Evolutionary conservation across 2,113 vertebrate species (phyloP).

Genomic region (Indicator indicator): DNA sequence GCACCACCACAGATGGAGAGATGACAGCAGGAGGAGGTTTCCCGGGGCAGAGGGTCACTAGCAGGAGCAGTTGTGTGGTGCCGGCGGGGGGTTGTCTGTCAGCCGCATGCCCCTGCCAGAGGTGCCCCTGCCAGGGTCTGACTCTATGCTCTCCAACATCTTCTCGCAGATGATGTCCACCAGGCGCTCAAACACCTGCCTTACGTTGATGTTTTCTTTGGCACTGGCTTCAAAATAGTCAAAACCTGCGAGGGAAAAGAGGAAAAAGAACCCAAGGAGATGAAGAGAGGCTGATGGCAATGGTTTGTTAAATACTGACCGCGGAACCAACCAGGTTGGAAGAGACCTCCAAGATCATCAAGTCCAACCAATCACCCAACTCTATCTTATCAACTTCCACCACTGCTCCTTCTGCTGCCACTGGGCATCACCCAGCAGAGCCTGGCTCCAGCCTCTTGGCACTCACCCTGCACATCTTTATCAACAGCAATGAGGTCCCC

Average conservation of each 20-base stretch:
- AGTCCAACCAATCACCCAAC: no score
- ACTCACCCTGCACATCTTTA: no score
- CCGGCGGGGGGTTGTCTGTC: slow-evolving; percentile 86
- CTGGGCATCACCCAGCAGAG: no score
- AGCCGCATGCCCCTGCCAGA: slow-evolving; percentile 86
- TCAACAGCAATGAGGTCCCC: no score
- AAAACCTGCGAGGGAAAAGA: slow-evolving; percentile 82
- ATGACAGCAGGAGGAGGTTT: not conserved
- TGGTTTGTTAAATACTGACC: not conserved
- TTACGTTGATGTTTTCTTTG: slow-evolving; percentile 97
- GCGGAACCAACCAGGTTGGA: no score
- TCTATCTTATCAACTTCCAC: no score
- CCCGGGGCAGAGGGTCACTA: slow-evolving; percentile 55
- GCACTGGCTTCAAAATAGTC: slow-evolving; percentile 97
- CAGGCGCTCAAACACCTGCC: slow-evolving; percentile 94
- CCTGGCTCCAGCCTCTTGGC: no score
- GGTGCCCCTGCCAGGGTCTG: slow-evolving; percentile 81
- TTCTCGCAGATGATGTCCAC: slow-evolving; percentile 98
- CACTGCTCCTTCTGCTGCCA: no score
- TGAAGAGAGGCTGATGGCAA: not conserved
- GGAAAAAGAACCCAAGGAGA: not conserved
- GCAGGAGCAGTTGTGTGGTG: slow-evolving; percentile 94
- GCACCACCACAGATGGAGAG: slow-evolving; percentile 21
- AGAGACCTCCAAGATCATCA: no score
- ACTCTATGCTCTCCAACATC: slow-evolving; percentile 94